Evolutionary conservation across 2,113 vertebrate species (phyloP), one percentile per base, ranked within the genome.

Genomic region (Acrocephalus arundinaceus): DNA sequence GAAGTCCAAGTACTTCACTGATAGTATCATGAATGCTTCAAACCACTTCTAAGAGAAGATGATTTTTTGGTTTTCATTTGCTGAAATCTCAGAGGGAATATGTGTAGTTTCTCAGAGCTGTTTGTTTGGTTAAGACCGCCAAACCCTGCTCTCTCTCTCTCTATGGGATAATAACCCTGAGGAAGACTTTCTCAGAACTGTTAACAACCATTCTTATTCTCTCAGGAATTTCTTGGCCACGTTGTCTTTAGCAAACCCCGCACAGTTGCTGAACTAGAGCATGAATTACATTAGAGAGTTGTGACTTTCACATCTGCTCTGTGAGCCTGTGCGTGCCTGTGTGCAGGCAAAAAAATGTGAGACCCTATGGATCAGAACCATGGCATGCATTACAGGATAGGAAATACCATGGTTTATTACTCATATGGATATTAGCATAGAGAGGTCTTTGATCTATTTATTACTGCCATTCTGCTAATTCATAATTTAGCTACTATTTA

Each of bases 171-270:
- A 94, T 96, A 94, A 92, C 90, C 70, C 82, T 85, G 92, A 89
- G 89, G 72, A 96, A 94, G 52, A 93, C 57, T 94, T 97, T 97
- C 97, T 97, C 96, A 95, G 93, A 94, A 76, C 92, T 76, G 82
- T 95, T 94, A 95, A 94, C 63, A 75, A 54, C 89, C 92, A 46
- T 55, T 87, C 87, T 79, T 93, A 91, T 54, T 96, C 96, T 92
- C 96, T 95, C 51, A 92, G 94, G 96, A 96, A 87, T 96, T 95
- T 89, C 70, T 90, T 93, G 92, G 87, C 89, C 6, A 0, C 0
- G 27, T 52, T 87, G 73, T 67, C 89, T 97, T 71, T 70, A 67
- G 75, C 37, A 19, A 89, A 74, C 61, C 54, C 43, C 82, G 82
- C 37, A 10, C 41, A 87, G 62, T 68, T 88, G 61, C 94, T 85